A percentile compares a stretch with the other conserved stretches of the same genome.
Evolutionary conservation across 2,113 vertebrate genomes (phyloP).

Genomic region (Eulemur macaco): DNA sequence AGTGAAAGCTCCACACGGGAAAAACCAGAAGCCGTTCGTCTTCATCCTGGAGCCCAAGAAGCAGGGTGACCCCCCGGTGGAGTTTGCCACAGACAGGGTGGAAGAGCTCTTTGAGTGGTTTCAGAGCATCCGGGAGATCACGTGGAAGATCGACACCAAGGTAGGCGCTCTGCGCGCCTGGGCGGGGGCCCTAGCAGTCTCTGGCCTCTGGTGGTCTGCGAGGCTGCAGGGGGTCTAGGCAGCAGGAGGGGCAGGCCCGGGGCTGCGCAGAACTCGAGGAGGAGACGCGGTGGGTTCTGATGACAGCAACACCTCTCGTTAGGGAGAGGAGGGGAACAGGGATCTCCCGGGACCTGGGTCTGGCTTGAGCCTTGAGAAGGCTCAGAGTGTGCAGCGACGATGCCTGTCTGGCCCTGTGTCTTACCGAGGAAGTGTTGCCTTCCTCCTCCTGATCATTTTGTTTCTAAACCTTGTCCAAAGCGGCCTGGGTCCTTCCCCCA

Average conservation of each 20-base stretch:
- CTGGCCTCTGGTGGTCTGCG: background rate
- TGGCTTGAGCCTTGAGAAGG: background rate
- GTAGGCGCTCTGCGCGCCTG: conserved; percentile 50
- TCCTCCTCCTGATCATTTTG: background rate
- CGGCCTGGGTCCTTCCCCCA: background rate
- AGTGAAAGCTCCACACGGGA: conserved; percentile 88
- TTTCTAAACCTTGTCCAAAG: background rate
- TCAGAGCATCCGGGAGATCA: conserved; percentile 92
- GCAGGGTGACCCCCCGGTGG: conserved; percentile 87
- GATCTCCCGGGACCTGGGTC: background rate
- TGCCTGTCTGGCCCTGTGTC: fast-evolving
- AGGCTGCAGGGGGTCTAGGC: fast-evolving
- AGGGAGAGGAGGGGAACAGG: fast-evolving
- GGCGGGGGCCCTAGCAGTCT: background rate
- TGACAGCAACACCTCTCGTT: fast-evolving
- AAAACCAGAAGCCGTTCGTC: conserved; percentile 90
- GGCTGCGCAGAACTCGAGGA: background rate
- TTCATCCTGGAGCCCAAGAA: conserved; percentile 90
- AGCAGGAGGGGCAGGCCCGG: background rate
- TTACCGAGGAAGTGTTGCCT: background rate
- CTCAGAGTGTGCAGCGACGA: too few species aligned
- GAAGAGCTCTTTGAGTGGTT: conserved; percentile 97
- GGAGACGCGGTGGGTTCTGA: fast-evolving
- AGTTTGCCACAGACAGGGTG: conserved; percentile 90
- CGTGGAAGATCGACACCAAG: conserved; percentile 89